phyloP scores from a whole-genome alignment of 35 echinoderm and acorn worm species.

The Eucidaris tribuloides region DNA sequence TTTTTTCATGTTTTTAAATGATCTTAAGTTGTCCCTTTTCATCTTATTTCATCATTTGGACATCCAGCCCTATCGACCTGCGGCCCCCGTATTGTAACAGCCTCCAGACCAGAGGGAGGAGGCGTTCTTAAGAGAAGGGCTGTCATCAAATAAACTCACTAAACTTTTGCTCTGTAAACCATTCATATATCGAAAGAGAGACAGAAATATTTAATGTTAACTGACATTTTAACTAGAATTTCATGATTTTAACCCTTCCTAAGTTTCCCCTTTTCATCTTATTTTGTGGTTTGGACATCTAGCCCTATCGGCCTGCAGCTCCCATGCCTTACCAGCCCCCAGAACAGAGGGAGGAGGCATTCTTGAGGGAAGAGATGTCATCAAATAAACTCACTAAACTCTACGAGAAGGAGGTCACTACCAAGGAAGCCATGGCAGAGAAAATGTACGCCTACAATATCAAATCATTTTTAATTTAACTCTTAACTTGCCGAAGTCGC shows the following conservation, averaged over 20 bases:
- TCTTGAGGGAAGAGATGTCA: constrained; percentile 45
- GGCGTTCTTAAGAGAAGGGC: constrained; percentile 33
- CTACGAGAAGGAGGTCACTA: constrained; percentile 1
- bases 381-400: constrained; percentile 32
- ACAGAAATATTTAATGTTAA: too few relatives aligned
- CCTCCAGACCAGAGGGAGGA: constrained; percentile 34
- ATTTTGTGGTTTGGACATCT: not conserved
- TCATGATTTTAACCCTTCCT: not conserved
- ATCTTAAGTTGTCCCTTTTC: not conserved
- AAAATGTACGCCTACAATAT: not conserved
- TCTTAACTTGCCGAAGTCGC: too few relatives aligned
- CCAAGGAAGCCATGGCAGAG: constrained; percentile 2
- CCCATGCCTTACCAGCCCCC: constrained; percentile 16
- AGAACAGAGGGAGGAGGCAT: constrained; percentile 29
- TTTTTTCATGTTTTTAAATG: not conserved
- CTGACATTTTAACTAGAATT: too few relatives aligned
- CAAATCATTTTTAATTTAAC: too few relatives aligned
- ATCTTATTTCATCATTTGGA: not conserved
- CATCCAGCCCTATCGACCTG: not conserved
- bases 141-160: constrained; percentile 38
- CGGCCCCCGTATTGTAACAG: not conserved
- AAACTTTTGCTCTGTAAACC: not conserved
- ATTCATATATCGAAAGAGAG: not conserved
- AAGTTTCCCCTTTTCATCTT: not conserved
- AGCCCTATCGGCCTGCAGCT: not conserved